These are phyloP conservation scores for Oreohelix idahoensis DNA, from an alignment of 1,140 invertebrate genomes.

Conservation along the genomic window DNA sequence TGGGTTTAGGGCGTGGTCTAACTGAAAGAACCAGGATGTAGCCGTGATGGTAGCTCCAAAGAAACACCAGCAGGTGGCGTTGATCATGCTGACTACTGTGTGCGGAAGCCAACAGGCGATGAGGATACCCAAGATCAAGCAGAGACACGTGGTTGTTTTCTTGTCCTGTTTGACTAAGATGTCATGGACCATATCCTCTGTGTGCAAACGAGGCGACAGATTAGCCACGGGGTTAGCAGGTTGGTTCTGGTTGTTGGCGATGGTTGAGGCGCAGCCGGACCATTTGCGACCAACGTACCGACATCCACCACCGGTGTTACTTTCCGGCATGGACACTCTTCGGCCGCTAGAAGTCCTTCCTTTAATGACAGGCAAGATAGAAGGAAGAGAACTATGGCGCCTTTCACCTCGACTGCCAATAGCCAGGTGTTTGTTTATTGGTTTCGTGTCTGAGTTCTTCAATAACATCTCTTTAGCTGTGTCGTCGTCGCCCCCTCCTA, in stretches of 20 bases:
- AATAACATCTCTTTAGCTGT: conserved; percentile 23
- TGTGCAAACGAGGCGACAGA: conserved; percentile 21
- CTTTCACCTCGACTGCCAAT: conserved; percentile 20
- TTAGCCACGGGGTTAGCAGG: conserved; percentile 24
- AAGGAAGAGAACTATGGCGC: conserved; percentile 32
- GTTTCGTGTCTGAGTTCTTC: conserved; percentile 21
- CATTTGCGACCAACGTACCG: conserved; percentile 37
- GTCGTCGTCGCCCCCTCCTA: neutral
- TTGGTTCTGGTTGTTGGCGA: conserved; percentile 14
- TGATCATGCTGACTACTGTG: conserved; percentile 22
- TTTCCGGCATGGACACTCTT: conserved; percentile 36
- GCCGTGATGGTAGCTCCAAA: neutral
- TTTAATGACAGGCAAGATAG: conserved; percentile 33
- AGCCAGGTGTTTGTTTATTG: conserved; percentile 31
- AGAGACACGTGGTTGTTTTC: conserved; percentile 14
- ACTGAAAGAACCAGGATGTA: conserved; percentile 18
- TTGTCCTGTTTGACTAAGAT: conserved; percentile 37
- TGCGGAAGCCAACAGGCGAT: conserved; percentile 33
- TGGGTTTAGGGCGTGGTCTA: conserved; percentile 26
- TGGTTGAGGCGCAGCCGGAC: conserved; percentile 22
- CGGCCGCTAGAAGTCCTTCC: conserved; percentile 35
- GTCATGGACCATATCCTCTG: conserved; percentile 33
- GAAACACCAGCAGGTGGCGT: conserved; percentile 32
- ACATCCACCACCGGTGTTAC: conserved; percentile 28
- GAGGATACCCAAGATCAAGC: conserved; percentile 8